Base-by-base conservation (phyloP, 2,888 invertebrate species). In the Schizotus pectinicornis region DNA sequence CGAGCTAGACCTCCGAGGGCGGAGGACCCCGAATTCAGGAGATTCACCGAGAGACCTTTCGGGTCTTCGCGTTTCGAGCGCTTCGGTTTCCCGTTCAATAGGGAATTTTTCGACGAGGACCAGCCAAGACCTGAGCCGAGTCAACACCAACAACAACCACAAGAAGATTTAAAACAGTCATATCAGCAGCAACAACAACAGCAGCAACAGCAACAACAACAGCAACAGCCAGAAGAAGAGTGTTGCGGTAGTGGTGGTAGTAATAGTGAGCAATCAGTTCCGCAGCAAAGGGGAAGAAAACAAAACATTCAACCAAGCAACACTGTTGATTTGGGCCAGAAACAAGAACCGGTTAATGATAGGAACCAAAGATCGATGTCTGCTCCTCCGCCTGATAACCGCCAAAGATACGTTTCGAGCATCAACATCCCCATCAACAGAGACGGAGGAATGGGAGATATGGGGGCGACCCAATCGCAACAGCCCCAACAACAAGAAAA, bases 301-400 rank as follows among this genome's bases (percentile, higher is more conserved):
- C 57, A 67, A 6, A 69, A 67, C 69, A 76, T 69, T 70, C 79
- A 70, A 72, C 79, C 78, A 58, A 85, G 91, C 64, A 92, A 92
- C 73, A 92, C 92, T 13, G 88, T 91, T 59, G 91, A 92, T 75
- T 85, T 92, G 74, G 91, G 91, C 46, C 88, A 90, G 65, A 82
- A 83, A 67, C 86, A 84, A 72, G 84, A 83, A 62, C 72, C 77
- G n/a, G 86, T 84, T 75, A 81, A 82, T 69, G 84, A 84, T 64
- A 83, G 89, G 64, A 84, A 83, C 54, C 87, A 88, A 67, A 82
- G 92, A 73, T 90, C 91, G 49, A 88, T 89, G 85, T 92, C 92
- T 65, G 92, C 92, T 30, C 92, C 92, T 31, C 92, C 92, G 45
- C 90, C 91, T 50, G 87, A 86, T 74, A 76, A 78, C 56, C 73